Conservation (phyloP, 2,797 vertebrate species). For the Nyctibius grandis region DNA sequence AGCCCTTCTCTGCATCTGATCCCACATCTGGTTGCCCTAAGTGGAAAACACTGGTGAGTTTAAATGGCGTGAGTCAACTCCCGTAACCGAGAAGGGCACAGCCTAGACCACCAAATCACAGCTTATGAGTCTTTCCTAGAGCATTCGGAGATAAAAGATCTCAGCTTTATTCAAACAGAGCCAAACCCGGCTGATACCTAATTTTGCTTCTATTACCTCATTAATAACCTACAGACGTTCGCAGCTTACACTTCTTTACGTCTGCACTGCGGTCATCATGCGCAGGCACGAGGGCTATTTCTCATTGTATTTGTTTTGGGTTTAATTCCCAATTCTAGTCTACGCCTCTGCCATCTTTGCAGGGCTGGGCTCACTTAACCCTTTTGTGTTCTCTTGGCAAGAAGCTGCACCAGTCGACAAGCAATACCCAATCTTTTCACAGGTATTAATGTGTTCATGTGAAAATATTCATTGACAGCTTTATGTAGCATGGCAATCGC, state of each 20-base stretch:
- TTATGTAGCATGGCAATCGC: conserved; percentile 31
- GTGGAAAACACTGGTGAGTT: conserved; percentile 38
- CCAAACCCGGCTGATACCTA: conserved; percentile 58
- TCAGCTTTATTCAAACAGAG: conserved; percentile 38
- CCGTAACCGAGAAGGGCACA: conserved; percentile 29
- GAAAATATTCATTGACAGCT: conserved; percentile 76
- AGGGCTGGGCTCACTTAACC: conserved; percentile 86
- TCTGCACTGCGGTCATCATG: conserved; percentile 9
- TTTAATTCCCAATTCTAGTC: conserved; percentile 35
- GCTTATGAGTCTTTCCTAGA: conserved; percentile 49
- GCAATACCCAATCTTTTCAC: conserved; percentile 75
- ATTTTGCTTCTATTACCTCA: conserved; percentile 61
- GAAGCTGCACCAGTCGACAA: conserved; percentile 75
- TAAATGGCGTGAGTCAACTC: conserved; percentile 33
- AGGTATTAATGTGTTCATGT: conserved; percentile 68
- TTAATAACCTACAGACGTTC: conserved; percentile 51
- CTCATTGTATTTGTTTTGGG: conserved; percentile 58
- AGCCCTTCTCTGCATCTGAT: neutral
- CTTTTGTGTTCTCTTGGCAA: conserved; percentile 76
- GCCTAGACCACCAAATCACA: conserved; percentile 54
- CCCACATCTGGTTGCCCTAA: conserved; percentile 28
- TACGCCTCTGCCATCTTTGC: conserved; percentile 78
- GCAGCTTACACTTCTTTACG: conserved; percentile 48
- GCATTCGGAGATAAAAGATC: conserved; percentile 52
- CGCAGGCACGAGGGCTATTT: neutral